phyloP scores from a whole-genome alignment of 1,140 invertebrate species.

The Drosophila punjabiensis region DNA sequence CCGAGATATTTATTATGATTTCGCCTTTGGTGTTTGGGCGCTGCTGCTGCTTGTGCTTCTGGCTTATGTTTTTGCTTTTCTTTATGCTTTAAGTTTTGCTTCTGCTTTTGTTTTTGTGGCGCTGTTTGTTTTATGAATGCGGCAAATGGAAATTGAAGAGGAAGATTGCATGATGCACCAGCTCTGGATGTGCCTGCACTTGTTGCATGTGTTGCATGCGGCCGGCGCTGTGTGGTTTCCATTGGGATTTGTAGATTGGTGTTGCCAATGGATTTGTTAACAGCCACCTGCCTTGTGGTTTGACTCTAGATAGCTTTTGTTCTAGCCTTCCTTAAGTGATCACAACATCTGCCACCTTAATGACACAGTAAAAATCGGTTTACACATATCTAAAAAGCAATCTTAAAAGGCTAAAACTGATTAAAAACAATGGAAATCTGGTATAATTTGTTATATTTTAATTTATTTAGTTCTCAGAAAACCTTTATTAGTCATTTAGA shows the following conservation, averaged over 20 bases:
- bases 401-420: no score
- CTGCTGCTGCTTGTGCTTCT: conserved; percentile 9
- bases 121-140: conserved; percentile 49
- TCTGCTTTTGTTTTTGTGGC: conserved; percentile 20
- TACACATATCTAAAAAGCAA: background rate
- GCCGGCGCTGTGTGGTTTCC: background rate
- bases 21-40: conserved; percentile 21
- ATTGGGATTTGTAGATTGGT: conserved; percentile 8
- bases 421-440: background rate
- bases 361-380: no score
- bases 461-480: background rate
- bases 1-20: conserved; percentile 70
- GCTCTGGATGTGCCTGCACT: conserved; percentile 19
- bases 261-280: conserved; percentile 22
- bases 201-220: conserved; percentile 15
- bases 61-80: conserved; percentile 6
- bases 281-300: conserved; percentile 10
- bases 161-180: conserved; percentile 56
- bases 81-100: background rate
- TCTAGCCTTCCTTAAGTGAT: background rate
- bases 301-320: background rate
- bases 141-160: conserved; percentile 54
- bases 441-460: background rate
- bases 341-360: background rate
- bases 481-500: conserved; percentile 19